A percentile compares a stretch with the other conserved stretches of the same genome.
These are phyloP conservation scores for Crocuta crocuta DNA, from an alignment of 2,113 vertebrate species.

Conservation along the genomic window DNA sequence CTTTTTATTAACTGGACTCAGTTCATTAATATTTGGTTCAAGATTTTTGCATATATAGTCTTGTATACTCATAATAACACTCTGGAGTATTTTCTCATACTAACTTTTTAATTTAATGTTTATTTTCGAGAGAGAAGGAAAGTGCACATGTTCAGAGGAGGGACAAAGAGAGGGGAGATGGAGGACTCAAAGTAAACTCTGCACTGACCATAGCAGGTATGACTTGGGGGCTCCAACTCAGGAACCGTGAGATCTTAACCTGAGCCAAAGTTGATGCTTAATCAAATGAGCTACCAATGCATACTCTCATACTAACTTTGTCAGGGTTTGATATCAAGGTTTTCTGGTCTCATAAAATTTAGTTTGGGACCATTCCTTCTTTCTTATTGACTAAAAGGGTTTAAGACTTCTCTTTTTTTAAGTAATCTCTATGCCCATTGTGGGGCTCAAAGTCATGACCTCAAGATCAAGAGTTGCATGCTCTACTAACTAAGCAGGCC, in stretches of 20 bases:
- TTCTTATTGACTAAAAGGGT: not conserved
- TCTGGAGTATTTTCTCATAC: not conserved
- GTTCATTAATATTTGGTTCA: not conserved
- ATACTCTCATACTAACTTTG: not conserved
- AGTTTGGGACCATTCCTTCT: not conserved
- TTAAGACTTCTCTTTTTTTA: not conserved
- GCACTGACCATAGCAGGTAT: too few species aligned
- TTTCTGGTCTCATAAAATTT: not conserved
- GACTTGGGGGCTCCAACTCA: too few species aligned
- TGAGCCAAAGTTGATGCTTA: too few species aligned
- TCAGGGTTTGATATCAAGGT: not conserved
- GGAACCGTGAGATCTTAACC: too few species aligned
- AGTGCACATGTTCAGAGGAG: too few species aligned
- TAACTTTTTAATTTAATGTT: not conserved
- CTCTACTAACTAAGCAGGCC: not conserved
- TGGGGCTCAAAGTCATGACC: not conserved
- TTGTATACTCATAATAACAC: not conserved
- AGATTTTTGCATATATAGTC: not conserved
- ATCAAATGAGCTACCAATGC: too few species aligned
- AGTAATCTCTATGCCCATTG: not conserved
- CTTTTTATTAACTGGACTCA: not conserved
- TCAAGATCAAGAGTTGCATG: not conserved
- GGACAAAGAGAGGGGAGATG: too few species aligned
- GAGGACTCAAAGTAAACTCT: too few species aligned
- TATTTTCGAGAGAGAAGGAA: too few species aligned